Evolutionary conservation across 2,797 vertebrate species (phyloP).

Genomic region (Lacerta viridis): DNA sequence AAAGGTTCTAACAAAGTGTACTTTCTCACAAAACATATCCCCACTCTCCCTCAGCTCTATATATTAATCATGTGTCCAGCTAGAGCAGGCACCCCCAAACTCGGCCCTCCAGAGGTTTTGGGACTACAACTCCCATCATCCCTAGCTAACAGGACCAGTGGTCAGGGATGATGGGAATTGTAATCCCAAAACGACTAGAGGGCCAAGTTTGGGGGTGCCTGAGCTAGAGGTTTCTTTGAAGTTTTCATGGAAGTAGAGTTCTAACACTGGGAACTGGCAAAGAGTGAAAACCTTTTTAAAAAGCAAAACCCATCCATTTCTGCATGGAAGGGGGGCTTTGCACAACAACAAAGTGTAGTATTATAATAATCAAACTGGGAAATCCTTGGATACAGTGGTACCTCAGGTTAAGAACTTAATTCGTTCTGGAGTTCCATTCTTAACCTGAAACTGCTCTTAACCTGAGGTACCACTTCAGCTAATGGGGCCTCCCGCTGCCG

Average conservation of each 20-base stretch:
- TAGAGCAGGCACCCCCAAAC: too few species aligned
- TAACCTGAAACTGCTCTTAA: too few species aligned
- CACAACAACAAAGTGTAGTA: slow-evolving; percentile 6
- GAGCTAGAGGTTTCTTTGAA: neutral
- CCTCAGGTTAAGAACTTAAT: too few species aligned
- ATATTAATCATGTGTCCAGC: neutral
- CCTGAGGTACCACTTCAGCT: too few species aligned
- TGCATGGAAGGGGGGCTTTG: neutral
- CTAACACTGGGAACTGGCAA: neutral
- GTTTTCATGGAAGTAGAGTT: neutral
- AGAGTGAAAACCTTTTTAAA: neutral
- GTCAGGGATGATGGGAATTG: too few species aligned
- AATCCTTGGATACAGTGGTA: neutral
- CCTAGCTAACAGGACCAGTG: too few species aligned
- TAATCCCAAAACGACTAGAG: too few species aligned
- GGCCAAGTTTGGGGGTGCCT: neutral
- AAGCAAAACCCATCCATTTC: neutral
- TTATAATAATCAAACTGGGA: neutral
- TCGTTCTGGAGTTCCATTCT: too few species aligned
- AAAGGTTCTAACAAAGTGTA: neutral
- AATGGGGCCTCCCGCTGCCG: too few species aligned
- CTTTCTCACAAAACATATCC: neutral
- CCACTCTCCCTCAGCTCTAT: too few species aligned
- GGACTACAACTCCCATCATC: too few species aligned
- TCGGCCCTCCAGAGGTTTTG: too few species aligned